Percentiles rank a stretch among this genome's conserved stretches.
Evolutionary conservation across 2,888 invertebrate species (phyloP).

Genomic region (Galeopsomyia nigrocyanea): DNA sequence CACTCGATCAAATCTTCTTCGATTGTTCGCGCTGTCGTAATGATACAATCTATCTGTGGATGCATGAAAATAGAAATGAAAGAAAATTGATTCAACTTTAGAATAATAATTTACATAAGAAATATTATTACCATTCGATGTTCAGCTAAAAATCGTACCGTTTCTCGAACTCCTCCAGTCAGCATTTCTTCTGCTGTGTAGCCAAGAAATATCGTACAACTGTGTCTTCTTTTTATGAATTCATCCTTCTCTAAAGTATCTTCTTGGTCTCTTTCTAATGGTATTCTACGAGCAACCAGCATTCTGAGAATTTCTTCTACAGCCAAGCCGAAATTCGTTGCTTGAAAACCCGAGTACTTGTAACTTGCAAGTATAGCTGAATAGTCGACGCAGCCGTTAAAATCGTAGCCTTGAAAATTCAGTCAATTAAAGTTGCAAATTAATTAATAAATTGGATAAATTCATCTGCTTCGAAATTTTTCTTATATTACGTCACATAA

Average conservation of each 20-base stretch:
- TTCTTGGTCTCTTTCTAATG: slow-evolving; percentile 77
- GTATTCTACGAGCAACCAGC: slow-evolving; percentile 76
- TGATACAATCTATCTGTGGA: slow-evolving; percentile 89
- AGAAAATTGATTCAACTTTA: no score
- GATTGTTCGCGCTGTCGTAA: slow-evolving; percentile 97
- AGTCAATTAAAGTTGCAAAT: neutral
- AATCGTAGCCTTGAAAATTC: slow-evolving; percentile 85
- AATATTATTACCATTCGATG: slow-evolving; percentile 77
- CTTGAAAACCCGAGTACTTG: slow-evolving; percentile 93
- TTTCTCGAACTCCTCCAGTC: slow-evolving; percentile 94
- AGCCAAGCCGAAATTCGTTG: slow-evolving; percentile 93
- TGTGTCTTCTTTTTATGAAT: slow-evolving; percentile 81
- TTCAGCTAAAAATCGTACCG: slow-evolving; percentile 87
- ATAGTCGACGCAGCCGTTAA: slow-evolving; percentile 91
- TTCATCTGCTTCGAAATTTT: neutral
- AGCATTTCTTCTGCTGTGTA: slow-evolving; percentile 95
- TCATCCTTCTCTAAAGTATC: slow-evolving; percentile 83
- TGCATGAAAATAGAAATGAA: slow-evolving; percentile 7
- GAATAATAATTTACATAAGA: no score
- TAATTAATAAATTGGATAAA: neutral
- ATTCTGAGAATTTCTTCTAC: slow-evolving; percentile 93
- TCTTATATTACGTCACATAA: neutral
- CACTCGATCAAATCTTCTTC: slow-evolving; percentile 99
- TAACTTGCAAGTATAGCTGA: slow-evolving; percentile 86
- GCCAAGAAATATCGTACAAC: slow-evolving; percentile 96